These are phyloP conservation scores for Cephus rjabovi DNA, from an alignment of 2,888 invertebrate species.

Conservation along the genomic window DNA sequence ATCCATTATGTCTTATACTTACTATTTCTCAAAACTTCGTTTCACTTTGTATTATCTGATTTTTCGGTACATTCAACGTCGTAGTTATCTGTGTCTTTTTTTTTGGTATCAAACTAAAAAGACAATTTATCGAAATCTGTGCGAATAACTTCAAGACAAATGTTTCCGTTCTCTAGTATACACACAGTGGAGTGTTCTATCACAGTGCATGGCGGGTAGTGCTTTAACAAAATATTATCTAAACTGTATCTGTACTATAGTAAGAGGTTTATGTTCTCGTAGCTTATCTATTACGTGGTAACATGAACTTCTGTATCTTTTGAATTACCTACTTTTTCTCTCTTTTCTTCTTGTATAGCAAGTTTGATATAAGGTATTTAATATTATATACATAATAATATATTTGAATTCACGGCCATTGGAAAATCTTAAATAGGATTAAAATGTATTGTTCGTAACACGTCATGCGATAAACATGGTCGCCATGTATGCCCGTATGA, in stretches of 20 bases:
- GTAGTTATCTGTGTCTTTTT: no score
- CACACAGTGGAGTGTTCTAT: not conserved
- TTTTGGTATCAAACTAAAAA: no score
- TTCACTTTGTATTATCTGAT: no score
- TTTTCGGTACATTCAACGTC: no score
- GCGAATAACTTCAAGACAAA: not conserved
- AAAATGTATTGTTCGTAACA: not conserved
- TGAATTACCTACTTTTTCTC: not conserved
- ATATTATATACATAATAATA: not conserved
- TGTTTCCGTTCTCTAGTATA: not conserved
- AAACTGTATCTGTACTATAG: not conserved
- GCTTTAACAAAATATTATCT: not conserved
- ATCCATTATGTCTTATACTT: not conserved
- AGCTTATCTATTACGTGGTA: not conserved
- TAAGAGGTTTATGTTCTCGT: not conserved
- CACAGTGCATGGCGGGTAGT: not conserved
- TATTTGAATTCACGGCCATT: not conserved
- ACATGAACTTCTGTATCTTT: not conserved
- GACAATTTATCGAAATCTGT: no score
- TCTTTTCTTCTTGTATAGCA: not conserved
- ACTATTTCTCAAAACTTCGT: not conserved
- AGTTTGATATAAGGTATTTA: not conserved
- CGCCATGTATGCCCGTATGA: not conserved
- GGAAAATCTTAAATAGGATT: not conserved
- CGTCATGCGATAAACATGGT: not conserved